Percentiles rank a stretch among this genome's conserved stretches.
Evolutionary conservation across 2,797 vertebrate species (phyloP).

Genomic region (Euphonia xanthogaster): DNA sequence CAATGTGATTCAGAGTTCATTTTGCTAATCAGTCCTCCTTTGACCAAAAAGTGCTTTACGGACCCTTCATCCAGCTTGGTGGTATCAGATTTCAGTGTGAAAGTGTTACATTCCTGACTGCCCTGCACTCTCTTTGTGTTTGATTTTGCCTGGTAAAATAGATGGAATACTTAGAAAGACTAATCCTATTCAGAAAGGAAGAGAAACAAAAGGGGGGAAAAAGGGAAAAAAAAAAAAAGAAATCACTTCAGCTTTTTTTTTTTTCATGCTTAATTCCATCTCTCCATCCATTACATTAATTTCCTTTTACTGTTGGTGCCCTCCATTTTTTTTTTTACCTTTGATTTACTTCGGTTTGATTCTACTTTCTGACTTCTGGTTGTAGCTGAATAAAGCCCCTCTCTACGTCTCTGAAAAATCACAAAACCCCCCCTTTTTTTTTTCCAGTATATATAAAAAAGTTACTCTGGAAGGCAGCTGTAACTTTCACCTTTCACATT

Average conservation of each 20-base stretch:
- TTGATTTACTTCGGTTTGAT: not conserved
- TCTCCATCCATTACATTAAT: not conserved
- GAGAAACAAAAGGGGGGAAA: not conserved
- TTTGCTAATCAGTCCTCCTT: conserved; percentile 12
- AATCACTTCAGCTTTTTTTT: not conserved
- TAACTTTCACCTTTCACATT: not conserved
- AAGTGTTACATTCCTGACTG: conserved; percentile 34
- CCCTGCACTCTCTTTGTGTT: not conserved
- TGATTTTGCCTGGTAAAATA: not conserved
- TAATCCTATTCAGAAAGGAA: not conserved
- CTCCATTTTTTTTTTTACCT: not conserved
- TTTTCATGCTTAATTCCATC: not conserved
- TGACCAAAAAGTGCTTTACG: not conserved
- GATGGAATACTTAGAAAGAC: not conserved
- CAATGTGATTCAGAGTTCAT: not conserved
- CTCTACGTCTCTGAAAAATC: not conserved
- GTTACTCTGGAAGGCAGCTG: not conserved
- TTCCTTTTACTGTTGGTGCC: not conserved
- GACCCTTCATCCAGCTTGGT: not conserved
- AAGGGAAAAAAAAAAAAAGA: no score
- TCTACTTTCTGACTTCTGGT: not conserved
- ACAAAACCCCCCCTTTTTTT: not conserved
- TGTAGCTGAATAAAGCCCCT: not conserved
- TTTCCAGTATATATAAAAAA: accelerated
- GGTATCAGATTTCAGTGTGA: conserved; percentile 20